Evolutionary conservation across 2,113 vertebrate genomes (phyloP).

Genomic region (Dinomys branickii): DNA sequence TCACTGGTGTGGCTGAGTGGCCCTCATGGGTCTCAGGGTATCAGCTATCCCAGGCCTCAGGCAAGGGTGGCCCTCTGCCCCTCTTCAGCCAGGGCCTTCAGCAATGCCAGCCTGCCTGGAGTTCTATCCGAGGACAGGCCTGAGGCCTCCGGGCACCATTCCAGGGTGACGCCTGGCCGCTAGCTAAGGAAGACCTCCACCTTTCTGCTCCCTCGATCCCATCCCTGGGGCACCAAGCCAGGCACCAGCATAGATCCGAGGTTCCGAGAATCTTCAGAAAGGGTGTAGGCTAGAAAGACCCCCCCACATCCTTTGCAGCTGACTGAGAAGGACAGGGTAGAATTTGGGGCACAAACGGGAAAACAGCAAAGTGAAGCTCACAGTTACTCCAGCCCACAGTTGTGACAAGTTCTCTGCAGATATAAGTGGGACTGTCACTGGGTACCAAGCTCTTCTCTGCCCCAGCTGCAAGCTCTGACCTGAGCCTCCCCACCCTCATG

Average conservation of each 20-base stretch:
- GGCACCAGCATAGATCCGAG: not conserved
- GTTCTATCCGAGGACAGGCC: not conserved
- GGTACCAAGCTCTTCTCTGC: not conserved
- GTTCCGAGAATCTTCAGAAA: not conserved
- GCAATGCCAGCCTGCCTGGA: not conserved
- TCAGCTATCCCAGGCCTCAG: not conserved
- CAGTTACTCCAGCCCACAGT: not conserved
- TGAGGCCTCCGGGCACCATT: not conserved
- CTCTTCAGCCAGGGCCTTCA: not conserved
- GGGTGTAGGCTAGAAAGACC: not conserved
- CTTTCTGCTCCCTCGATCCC: not conserved
- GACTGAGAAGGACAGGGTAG: not conserved
- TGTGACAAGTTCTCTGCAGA: not conserved
- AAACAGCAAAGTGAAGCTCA: not conserved
- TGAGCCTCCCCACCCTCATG: not conserved
- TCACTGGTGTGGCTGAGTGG: not conserved
- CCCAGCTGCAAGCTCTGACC: not conserved
- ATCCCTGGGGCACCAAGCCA: not conserved
- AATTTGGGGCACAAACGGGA: not conserved
- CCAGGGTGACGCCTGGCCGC: fast-evolving
- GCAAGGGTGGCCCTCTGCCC: not conserved
- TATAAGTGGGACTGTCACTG: not conserved
- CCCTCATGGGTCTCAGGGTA: not conserved
- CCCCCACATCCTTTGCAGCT: not conserved
- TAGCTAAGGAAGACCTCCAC: not conserved